Evolutionary conservation across 2,113 vertebrate species (phyloP), one percentile per base, ranked within the genome.

Genomic region (Scortum barcoo): DNA sequence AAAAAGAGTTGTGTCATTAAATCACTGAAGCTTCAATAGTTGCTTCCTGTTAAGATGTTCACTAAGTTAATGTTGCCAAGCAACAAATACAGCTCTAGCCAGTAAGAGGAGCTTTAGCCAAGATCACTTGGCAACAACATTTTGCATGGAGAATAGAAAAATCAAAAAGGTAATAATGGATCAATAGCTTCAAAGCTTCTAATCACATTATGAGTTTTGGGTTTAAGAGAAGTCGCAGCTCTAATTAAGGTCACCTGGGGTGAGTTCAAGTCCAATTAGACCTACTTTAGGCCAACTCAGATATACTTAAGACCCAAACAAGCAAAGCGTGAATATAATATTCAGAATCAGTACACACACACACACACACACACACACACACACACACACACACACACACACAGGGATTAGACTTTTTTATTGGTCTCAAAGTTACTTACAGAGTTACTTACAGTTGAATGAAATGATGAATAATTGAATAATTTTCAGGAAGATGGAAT

Each of bases 11-110:
- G 54, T 80, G 83, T 81, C 80, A 78, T 89, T 78, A 88, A 88
- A 80, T 86, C 71, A 26, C 72, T 77, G 82, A 87, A 89, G 82
- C 87, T 53, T 86, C 72, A 53, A 75, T 46, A 71, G 85, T 71
- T 69, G 79, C 72, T 88, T 86, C 72, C 81, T 87, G 79, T 86
- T 76, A 76, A 72, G 63, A 85, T 72, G 60, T 62, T 89, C 72
- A 74, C 57, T 24, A 68, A 89, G 65, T 84, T 83, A 83, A 87
- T 84, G 86, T 92, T 91, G 83, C 91, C 87, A 88, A 77, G 89
- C 90, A 92, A 92, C 87, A 90, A 86, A 86, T 81, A 88, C 76
- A 86, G 51, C 46, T 79, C 26, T 38, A 86, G 74, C 57, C 69
- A 78, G 42, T 58, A 14, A 69, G 46, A n/a, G 51, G 62, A 80